A percentile compares a stretch with the other conserved stretches of the same genome.
Conservation (phyloP, 2,888 invertebrate species). For the Pyrrhia umbra region DNA sequence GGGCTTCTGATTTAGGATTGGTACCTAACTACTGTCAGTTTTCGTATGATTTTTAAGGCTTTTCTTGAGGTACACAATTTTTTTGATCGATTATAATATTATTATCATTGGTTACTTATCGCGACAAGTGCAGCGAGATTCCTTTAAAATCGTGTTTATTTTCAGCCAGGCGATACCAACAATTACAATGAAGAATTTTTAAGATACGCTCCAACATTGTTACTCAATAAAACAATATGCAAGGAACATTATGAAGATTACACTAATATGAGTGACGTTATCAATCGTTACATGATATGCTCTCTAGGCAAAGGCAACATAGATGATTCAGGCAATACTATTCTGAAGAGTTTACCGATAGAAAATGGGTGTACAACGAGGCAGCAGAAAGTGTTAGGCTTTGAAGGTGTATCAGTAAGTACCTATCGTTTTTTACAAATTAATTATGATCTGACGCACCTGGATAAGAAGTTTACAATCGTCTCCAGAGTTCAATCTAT, state of each 20-base stretch:
- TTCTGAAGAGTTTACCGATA: conserved; percentile 27
- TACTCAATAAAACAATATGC: conserved; percentile 64
- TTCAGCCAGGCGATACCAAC: conserved; percentile 56
- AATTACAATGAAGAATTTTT: conserved; percentile 62
- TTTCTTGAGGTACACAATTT: too few relatives aligned
- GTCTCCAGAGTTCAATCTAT: too few relatives aligned
- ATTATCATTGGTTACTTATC: too few relatives aligned
- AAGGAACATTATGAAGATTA: conserved; percentile 54
- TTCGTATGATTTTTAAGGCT: too few relatives aligned
- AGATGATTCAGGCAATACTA: conserved; percentile 40
- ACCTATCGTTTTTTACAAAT: not conserved
- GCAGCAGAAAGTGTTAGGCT: conserved; percentile 38
- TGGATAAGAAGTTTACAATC: too few relatives aligned
- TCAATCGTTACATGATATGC: conserved; percentile 73
- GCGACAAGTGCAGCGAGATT: not conserved
- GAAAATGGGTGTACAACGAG: conserved; percentile 18
- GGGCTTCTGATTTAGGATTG: too few relatives aligned
- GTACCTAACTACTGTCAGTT: too few relatives aligned
- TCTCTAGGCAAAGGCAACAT: conserved; percentile 61
- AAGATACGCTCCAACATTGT: conserved; percentile 58
- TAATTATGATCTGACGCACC: too few relatives aligned
- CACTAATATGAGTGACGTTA: conserved; percentile 51
- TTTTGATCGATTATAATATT: too few relatives aligned
- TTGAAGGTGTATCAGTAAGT: conserved; percentile 45
- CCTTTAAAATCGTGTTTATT: conserved; percentile 5